Percentiles rank a stretch among this genome's conserved stretches.
Conservation (phyloP, 2,888 invertebrate genomes). For the Eurytoma adleriae region DNA sequence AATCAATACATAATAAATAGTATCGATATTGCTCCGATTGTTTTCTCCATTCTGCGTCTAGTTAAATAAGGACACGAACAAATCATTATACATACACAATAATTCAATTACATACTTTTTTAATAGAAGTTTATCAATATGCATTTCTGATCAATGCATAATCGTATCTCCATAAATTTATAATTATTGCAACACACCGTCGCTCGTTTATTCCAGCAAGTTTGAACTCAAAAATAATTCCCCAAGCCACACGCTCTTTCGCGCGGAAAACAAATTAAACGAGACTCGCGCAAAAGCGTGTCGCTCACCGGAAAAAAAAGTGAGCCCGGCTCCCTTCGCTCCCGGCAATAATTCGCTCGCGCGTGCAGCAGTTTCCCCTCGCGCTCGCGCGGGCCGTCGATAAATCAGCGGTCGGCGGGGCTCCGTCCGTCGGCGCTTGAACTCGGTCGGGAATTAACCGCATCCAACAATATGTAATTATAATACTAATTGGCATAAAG, state of each 20-base stretch:
- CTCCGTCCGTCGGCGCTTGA: not conserved
- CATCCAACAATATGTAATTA: constrained; percentile 54
- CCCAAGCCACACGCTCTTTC: too few relatives aligned
- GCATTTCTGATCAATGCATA: too few relatives aligned
- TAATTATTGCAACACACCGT: not conserved
- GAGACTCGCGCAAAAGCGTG: not conserved
- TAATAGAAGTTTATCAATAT: too few relatives aligned
- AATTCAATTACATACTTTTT: too few relatives aligned
- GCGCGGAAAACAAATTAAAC: not conserved
- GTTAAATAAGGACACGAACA: too few relatives aligned
- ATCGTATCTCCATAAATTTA: too few relatives aligned
- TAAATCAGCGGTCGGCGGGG: constrained; percentile 32
- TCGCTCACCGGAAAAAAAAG: not conserved
- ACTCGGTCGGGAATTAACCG: constrained; percentile 34
- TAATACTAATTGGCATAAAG: constrained; percentile 54
- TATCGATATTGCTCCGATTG: too few relatives aligned
- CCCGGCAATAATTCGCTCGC: not conserved
- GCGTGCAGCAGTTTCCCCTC: not conserved
- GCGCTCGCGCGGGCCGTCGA: not conserved
- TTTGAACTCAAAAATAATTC: too few relatives aligned
- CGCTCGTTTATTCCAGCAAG: too few relatives aligned
- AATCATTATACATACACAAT: too few relatives aligned
- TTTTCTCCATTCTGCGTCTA: too few relatives aligned
- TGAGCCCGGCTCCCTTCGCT: not conserved
- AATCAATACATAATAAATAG: too few relatives aligned